Evolutionary conservation across 2,888 invertebrate genomes (phyloP).

Genomic region (Oligia latruncula): DNA sequence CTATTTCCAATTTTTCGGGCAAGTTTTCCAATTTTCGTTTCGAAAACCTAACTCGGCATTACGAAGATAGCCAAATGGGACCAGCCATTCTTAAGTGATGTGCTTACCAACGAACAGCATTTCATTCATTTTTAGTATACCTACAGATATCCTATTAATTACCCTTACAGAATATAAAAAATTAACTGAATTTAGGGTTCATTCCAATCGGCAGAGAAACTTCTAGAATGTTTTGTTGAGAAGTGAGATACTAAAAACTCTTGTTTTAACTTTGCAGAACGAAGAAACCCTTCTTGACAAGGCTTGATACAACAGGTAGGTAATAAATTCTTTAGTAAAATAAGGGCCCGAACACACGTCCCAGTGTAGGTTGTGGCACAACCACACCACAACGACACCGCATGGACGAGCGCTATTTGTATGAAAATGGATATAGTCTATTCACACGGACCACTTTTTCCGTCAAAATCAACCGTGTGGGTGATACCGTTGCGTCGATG

Average conservation of each 20-base stretch:
- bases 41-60: neutral
- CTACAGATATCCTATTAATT: too few relatives aligned
- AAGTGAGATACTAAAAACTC: neutral
- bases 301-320: neutral
- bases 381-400: neutral
- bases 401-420: neutral
- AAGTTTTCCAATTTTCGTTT: neutral
- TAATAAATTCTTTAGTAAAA: neutral
- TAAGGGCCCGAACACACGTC: neutral
- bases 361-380: too few relatives aligned
- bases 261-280: neutral
- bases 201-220: neutral
- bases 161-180: neutral
- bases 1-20: neutral
- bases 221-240: too few relatives aligned
- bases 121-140: too few relatives aligned
- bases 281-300: neutral
- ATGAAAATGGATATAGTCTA: neutral
- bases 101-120: too few relatives aligned
- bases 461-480: too few relatives aligned
- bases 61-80: neutral
- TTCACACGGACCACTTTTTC: too few relatives aligned
- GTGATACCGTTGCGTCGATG: too few relatives aligned
- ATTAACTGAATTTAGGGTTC: neutral
- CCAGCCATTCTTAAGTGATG: too few relatives aligned